Evolutionary conservation across 2,113 vertebrate genomes (phyloP).

Genomic region (Chaenocephalus aceratus): DNA sequence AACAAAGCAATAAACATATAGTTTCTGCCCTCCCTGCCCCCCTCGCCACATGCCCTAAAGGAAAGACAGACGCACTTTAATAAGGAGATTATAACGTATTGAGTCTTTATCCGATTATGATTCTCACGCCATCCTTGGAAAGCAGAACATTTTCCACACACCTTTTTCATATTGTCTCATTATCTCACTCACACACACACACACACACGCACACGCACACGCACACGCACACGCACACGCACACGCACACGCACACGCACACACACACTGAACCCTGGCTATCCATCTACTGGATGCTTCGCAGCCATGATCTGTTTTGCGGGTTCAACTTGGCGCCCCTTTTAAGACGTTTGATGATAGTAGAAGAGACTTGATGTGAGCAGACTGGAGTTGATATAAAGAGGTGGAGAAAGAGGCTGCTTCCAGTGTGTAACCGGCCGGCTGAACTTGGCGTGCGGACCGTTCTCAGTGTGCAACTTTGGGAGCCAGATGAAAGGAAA

Average conservation of each 20-base stretch:
- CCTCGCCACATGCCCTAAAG: not conserved
- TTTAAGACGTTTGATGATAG: conserved; percentile 34
- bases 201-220: not conserved
- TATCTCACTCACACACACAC: conserved; percentile 13
- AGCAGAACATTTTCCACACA: conserved; percentile 46
- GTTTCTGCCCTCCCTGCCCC: too few species aligned
- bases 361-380: conserved; percentile 44
- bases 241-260: conserved; percentile 9
- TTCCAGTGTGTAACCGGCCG: conserved; percentile 25
- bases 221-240: not conserved
- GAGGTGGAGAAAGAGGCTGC: conserved; percentile 30
- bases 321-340: conserved; percentile 16
- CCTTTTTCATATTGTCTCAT: conserved; percentile 42
- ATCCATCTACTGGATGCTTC: not conserved
- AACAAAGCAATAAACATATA: not conserved
- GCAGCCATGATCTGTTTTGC: conserved; percentile 9
- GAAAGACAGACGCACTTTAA: conserved; percentile 5
- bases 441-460: conserved; percentile 48
- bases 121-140: conserved; percentile 41
- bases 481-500: conserved; percentile 47
- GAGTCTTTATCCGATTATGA: conserved; percentile 25
- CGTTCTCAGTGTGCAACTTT: conserved; percentile 53
- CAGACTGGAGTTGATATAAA: conserved; percentile 29
- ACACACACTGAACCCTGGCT: conserved; percentile 13
- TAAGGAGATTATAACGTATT: not conserved